Evolutionary conservation across 2,888 invertebrate genomes (phyloP).

Genomic region (Apodemia hepburni): DNA sequence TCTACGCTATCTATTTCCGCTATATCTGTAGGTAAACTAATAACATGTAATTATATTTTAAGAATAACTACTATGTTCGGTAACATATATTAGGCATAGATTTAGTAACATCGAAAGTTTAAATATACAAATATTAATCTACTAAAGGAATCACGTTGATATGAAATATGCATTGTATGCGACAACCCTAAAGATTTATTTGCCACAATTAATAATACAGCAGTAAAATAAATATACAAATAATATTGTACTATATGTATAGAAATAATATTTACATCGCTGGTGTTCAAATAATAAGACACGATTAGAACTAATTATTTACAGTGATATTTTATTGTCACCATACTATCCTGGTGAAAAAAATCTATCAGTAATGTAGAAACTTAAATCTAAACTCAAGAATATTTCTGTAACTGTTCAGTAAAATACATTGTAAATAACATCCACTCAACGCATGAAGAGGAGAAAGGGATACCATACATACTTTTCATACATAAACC

Average conservation of each 20-base stretch:
- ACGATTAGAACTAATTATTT: constrained; percentile 67
- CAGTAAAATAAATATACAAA: constrained; percentile 1
- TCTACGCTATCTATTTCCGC: neutral
- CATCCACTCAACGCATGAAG: constrained; percentile 32
- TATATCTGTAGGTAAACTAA: constrained; percentile 17
- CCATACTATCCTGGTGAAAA: constrained; percentile 69
- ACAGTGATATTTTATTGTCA: constrained; percentile 78
- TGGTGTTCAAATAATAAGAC: constrained; percentile 42
- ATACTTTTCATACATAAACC: constrained; percentile 18
- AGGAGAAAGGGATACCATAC: constrained; percentile 32
- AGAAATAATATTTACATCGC: constrained; percentile 55
- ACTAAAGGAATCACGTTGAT: constrained; percentile 53
- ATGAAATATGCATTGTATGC: constrained; percentile 47
- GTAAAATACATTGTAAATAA: constrained; percentile 16
- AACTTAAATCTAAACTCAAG: neutral
- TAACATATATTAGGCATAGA: constrained; percentile 30
- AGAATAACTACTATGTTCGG: constrained; percentile 3
- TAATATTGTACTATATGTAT: constrained; percentile 3
- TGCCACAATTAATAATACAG: constrained; percentile 17
- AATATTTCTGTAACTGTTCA: too few relatives aligned
- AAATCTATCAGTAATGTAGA: constrained; percentile 28
- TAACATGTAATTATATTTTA: constrained; percentile 24
- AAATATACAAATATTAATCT: constrained; percentile 38
- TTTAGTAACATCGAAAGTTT: constrained; percentile 37
- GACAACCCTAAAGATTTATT: constrained; percentile 19